Base-by-base conservation (phyloP, 2,888 invertebrate genomes). In the Caenorhabditis angaria region DNA sequence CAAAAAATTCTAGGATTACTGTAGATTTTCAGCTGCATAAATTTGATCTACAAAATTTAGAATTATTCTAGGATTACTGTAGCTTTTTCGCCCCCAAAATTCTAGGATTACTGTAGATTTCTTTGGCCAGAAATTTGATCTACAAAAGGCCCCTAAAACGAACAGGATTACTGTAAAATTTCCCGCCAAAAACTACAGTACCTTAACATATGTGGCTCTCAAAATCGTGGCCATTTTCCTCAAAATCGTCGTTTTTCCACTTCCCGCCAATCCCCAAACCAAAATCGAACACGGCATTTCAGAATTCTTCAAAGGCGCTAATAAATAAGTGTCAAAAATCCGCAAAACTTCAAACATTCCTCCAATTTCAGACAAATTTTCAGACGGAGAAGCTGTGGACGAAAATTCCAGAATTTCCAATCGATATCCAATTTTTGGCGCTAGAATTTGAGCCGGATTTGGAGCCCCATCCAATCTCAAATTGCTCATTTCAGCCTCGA, bases 181-280 rank as follows among this genome's bases (percentile, higher is more conserved):
- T n/a, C n/a, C n/a, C n/a, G n/a, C n/a, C n/a, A 32, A 64, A 72
- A 29, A 69, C 56, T 2, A 66, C 32, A 5, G 5, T 32, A 41
- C 41, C 41, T 41, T 41, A 6, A 6, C 6, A 41, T 41, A 41
- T 12, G 2, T 61, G 12, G 56, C 53, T n/a, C 69, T 70, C 3
- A 80, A 48, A 24, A 70, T 63, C 8, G 54, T 24, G 5, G 70
- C 65, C 3, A 83, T 25, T 10, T 80, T 66, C 32, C 72, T 60
- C 41, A 85, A 72, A 18, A 85, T 25, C 55, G 79, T 58, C 0
- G 82, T 70, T 62, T 85, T 85, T 60, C 85, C 85, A 54, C 71
- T 76, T 41, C 85, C 85, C 2, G 84, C 80, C n/a, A 82, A 65
- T 27, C 84, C 85, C 72, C 76, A 82, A 28, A 85, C 50, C n/a